Base-by-base conservation (phyloP, 92 coral and sea anemone genomes). In the Umimayanthus kanabou region DNA sequence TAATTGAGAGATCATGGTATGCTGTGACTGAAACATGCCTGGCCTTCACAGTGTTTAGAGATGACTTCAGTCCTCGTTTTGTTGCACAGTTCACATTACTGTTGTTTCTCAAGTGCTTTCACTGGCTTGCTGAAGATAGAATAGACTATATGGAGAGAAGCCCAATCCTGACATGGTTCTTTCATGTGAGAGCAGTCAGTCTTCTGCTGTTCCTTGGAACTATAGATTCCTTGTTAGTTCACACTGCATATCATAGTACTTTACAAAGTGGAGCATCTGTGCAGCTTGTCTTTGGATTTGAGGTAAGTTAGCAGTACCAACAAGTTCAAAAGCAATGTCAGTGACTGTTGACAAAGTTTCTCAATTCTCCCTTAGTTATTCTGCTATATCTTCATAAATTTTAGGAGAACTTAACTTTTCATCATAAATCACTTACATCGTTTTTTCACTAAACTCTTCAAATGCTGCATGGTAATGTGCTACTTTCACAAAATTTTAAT, bases 1-100 rank as follows among this genome's bases (percentile, higher is more conserved):
- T 97, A 39, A 97, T 97, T 13, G 99, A 97, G 83, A 89, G 98
- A 84, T 97, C 99, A 4, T 97, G 99, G 99, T 97, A 97, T 81
- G 99, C 99, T 72, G 99, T 97, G 67, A 97, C 99, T 53, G 99
- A 97, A 79, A 97, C 99, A 55, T 97, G 99, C 88, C 92, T 97
- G 88, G 99, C 99, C 22, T 97, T 97, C 88, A 97, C 99, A 39
- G 99, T 97, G 80, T 97, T 97, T 84, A 93, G 99, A 66, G 99
- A 97, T 90, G 98, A 97, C 89, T 97, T 97, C 91, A 97, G 99
- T 73, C 98, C 99, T 30, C 96, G 98, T 33, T 97, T 97, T 93
- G 99, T 97, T 25, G 99, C 99, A 13, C 99, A 97, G 92, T 97
- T 97, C 88, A 97, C 99, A 4, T 75, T 97, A 49, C 93, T 97